Evolutionary conservation across 1,140 invertebrate genomes (phyloP), one percentile per base, ranked within the genome.

Genomic region (Helicoverpa armigera): DNA sequence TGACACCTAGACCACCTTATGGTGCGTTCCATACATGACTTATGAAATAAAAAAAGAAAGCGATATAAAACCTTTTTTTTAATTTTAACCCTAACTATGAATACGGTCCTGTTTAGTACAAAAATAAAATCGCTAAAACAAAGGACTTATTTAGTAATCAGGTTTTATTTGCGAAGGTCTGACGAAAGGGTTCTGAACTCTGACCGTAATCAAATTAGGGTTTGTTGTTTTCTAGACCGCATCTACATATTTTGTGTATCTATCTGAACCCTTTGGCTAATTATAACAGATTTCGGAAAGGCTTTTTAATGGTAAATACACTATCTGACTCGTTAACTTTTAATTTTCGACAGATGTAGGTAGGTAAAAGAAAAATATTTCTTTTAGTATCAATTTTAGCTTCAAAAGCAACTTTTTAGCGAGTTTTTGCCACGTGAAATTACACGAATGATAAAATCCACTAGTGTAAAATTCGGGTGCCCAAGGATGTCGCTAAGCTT

Each of bases 121-220:
- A 5, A 31, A 72, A 72, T 53, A 53, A 54, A 53, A 72, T 53
- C 1, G 69, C 14, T 53, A 54, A 31, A n/a, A 13, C 18, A 9
- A 31, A 72, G 50, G 23, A n/a, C n/a, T 72, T 72, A 72, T 72
- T 53, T 72, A 23, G 29, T 31, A 72, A 54, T 72, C 69, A 31
- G 50, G 18, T 69, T 69, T 69, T 69, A 69, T 72, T 72, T 72
- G 69, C 31, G 2, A 10, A 72, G 69, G 69, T 54, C 69, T 72
- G 23, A 53, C 50, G 50, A 23, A 14, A 11, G 12, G 50, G 69
- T 18, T 12, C 35, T 65, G 63, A 53, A 16, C 16, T 23, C 31
- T n/a, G 18, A 63, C 23, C 60, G 29, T 54, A 72, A 72, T 54
- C 18, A 53, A 72, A 72, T 72, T 72, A 53, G 23, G 69, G 69